Percentiles rank a stretch among this genome's conserved stretches.
Evolutionary conservation across 2,888 invertebrate species (phyloP).

Genomic region (Elaeidobius kamerunicus): DNA sequence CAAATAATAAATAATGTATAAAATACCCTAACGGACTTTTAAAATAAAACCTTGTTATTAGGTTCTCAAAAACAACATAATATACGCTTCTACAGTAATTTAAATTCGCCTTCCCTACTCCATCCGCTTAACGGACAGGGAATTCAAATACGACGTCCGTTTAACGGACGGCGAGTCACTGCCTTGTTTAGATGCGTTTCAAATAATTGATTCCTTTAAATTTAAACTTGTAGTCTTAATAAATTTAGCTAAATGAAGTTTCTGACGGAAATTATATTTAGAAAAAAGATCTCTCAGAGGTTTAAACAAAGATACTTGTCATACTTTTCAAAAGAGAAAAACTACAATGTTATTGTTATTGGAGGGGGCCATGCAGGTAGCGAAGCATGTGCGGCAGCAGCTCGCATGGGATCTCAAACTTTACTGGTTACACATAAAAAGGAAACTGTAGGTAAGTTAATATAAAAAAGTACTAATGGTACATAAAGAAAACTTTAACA

Average conservation of each 20-base stretch:
- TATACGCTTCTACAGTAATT: too few relatives aligned
- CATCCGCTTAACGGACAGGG: too few relatives aligned
- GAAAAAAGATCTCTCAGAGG: background rate
- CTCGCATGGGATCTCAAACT: slow-evolving; percentile 78
- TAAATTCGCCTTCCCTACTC: too few relatives aligned
- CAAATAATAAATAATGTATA: too few relatives aligned
- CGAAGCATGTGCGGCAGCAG: slow-evolving; percentile 81
- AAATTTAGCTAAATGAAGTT: background rate
- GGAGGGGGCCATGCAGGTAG: slow-evolving; percentile 92
- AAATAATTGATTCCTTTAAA: background rate
- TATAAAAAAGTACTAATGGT: background rate
- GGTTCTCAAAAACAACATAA: too few relatives aligned
- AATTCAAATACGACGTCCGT: too few relatives aligned
- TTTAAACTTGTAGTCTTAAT: background rate
- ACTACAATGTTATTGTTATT: slow-evolving; percentile 75
- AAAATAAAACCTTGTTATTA: too few relatives aligned
- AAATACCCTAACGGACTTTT: too few relatives aligned
- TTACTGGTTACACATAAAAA: slow-evolving; percentile 80
- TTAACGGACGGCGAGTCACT: too few relatives aligned
- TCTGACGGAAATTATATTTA: background rate
- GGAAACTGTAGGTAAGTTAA: slow-evolving; percentile 66
- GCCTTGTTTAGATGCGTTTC: too few relatives aligned
- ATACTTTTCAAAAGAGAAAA: slow-evolving; percentile 18
- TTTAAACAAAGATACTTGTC: slow-evolving; percentile 7
- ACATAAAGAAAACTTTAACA: background rate